Conservation (phyloP, 2,113 vertebrate species). For the Salvator merianae region DNA sequence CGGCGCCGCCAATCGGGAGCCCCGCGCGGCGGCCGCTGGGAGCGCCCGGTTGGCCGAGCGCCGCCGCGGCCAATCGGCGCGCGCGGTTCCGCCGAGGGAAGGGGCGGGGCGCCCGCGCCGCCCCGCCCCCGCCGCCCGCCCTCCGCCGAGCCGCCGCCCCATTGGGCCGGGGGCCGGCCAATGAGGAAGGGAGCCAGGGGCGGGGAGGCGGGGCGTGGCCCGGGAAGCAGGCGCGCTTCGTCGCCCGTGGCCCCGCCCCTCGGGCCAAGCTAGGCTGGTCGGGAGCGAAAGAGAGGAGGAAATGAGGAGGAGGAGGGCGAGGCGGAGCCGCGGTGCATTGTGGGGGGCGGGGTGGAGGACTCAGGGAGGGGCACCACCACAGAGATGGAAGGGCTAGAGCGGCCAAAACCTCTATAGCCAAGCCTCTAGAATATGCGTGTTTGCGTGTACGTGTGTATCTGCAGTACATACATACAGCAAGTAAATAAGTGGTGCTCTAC, state of each 20-base stretch:
- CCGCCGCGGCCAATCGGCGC: no score
- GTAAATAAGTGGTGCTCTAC: no score
- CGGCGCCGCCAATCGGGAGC: background rate
- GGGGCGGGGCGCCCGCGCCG: background rate
- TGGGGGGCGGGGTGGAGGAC: slow-evolving; percentile 48
- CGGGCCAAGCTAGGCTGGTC: background rate
- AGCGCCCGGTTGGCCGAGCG: background rate
- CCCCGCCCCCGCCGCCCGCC: no score
- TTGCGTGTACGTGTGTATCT: background rate
- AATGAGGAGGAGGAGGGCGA: background rate
- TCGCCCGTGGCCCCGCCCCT: background rate
- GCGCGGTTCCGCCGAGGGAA: background rate
- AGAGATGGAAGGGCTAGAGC: slow-evolving; percentile 62
- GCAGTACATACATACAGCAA: no score
- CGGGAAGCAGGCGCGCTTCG: background rate
- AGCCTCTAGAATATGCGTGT: background rate
- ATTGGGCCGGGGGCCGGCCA: slow-evolving; percentile 22
- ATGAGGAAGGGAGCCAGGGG: slow-evolving; percentile 11
- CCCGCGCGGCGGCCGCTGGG: background rate
- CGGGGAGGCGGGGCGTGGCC: slow-evolving; percentile 9
- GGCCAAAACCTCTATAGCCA: background rate
- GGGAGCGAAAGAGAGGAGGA: background rate
- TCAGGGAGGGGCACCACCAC: slow-evolving; percentile 34
- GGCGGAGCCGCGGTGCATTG: slow-evolving; percentile 32
- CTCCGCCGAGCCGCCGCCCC: background rate